Base-by-base conservation (phyloP, 2,888 invertebrate species). In the Sarcophaga carnaria region DNA sequence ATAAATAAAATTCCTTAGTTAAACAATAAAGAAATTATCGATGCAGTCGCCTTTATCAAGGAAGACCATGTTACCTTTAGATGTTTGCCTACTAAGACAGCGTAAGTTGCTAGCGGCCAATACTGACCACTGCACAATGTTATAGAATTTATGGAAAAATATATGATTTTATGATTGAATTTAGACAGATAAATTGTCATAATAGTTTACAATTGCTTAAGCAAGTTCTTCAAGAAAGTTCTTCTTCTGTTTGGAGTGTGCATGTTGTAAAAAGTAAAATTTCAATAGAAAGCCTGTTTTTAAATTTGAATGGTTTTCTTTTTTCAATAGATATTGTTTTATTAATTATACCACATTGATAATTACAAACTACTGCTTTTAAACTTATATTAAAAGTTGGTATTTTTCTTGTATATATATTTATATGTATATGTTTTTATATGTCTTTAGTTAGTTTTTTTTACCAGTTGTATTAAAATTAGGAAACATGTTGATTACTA, bases 261-360 rank as follows among this genome's bases (percentile, higher is more conserved):
- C 64, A 27, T 27, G 8, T 37, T 37, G 1, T 8, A 37, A 37
- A 8, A 37, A 37, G 2, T 37, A 37, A 54, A 54, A 72, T 69
- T 70, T 47, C 25, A 60, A 72, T 20, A 17, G 66, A 37, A 47
- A 69, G 20, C 78, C 60, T 54, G 27, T 62, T 88, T 78, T 78
- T 83, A 83, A 86, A 54, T 54, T 88, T 70, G 83, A 75, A 69
- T 62, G 49, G 70, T 22, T 59, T 83, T 80, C 64, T 45, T 87
- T 81, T 49, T 67, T 54, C 74, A 64, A 79, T 80, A 83, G 62
- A 17, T 88, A 88, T 88, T 89, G 89, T 89, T 88, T 91, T 90
- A 89, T 90, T 82, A 85, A 77, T 91, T 90, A 89, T 92, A 92
- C 91, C 92, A 92, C 92, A 92, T 92, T 91, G 90, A 92, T 91